Evolutionary conservation across 53 echinoderm and acorn worm species (phyloP).

Genomic region (Holothuria leucospilota): DNA sequence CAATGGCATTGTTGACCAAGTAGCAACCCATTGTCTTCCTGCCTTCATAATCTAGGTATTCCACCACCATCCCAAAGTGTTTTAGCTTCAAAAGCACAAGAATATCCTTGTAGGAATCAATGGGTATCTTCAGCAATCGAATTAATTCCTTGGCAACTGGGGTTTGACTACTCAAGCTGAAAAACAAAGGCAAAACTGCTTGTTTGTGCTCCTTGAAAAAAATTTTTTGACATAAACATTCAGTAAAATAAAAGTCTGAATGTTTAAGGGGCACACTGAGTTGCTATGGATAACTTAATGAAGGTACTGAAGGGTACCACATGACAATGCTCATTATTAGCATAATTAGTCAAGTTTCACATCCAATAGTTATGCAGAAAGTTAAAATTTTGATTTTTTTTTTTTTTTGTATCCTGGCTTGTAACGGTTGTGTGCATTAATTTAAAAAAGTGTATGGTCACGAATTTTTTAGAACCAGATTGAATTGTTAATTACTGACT

Average conservation of each 20-base stretch:
- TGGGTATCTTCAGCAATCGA: constrained; percentile 94
- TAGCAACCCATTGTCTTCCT: constrained; percentile 79
- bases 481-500: too few relatives aligned
- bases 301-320: too few relatives aligned
- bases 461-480: too few relatives aligned
- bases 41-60: constrained; percentile 91
- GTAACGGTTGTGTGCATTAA: too few relatives aligned
- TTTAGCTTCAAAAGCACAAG: constrained; percentile 84
- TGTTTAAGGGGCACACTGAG: neutral
- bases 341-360: too few relatives aligned
- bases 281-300: too few relatives aligned
- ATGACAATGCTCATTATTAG: too few relatives aligned
- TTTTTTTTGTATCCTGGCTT: too few relatives aligned
- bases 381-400: too few relatives aligned
- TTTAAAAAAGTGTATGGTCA: too few relatives aligned
- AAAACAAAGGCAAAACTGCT: neutral
- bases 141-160: constrained; percentile 92
- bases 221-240: neutral
- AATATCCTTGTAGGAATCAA: constrained; percentile 93
- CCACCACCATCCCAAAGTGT: constrained; percentile 81
- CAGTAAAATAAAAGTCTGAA: neutral
- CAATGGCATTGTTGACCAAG: constrained; percentile 91
- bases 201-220: too few relatives aligned
- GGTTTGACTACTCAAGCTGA: constrained; percentile 72
- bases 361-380: too few relatives aligned